These are phyloP conservation scores for Fundulus diaphanus DNA, from an alignment of 2,797 vertebrate genomes.

Conservation along the genomic window DNA sequence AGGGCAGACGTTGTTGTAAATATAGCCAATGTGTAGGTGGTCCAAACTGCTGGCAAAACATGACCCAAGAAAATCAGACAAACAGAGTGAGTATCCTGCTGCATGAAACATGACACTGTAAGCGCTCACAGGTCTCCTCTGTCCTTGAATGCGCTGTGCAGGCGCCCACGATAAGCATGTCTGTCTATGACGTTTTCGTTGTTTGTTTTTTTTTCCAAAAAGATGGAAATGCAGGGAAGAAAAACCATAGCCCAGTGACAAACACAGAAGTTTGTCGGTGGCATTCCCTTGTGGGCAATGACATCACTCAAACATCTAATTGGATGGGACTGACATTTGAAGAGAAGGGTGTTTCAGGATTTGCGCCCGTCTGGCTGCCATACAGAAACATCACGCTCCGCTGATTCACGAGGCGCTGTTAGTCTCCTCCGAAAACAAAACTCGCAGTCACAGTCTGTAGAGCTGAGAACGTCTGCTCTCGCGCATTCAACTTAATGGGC, in stretches of 20 bases:
- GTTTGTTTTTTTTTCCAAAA: conserved; percentile 10
- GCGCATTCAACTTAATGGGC: conserved; percentile 67
- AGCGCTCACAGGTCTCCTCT: conserved; percentile 27
- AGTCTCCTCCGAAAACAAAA: conserved; percentile 39
- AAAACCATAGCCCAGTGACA: conserved; percentile 48
- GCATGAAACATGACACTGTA: conserved; percentile 30
- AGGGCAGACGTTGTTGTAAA: conserved; percentile 67
- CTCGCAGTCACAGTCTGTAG: conserved; percentile 37
- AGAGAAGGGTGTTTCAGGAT: conserved; percentile 68
- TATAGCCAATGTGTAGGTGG: conserved; percentile 74
- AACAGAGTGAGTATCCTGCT: conserved; percentile 22
- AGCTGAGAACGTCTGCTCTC: conserved; percentile 40
- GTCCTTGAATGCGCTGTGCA: conserved; percentile 22
- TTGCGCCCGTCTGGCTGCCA: conserved; percentile 58
- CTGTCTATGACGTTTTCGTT: conserved; percentile 20
- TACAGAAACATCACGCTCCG: conserved; percentile 59
- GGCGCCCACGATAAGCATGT: conserved; percentile 19
- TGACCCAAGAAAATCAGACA: conserved; percentile 58
- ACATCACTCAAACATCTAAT: conserved; percentile 76
- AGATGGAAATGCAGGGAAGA: conserved; percentile 43
- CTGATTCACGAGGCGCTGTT: conserved; percentile 55
- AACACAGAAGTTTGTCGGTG: conserved; percentile 61
- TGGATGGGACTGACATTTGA: conserved; percentile 79
- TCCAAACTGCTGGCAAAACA: conserved; percentile 68
- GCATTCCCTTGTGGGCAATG: conserved; percentile 55